Evolutionary conservation across 2,888 invertebrate species (phyloP).

Genomic region (Coleophora deauratella): DNA sequence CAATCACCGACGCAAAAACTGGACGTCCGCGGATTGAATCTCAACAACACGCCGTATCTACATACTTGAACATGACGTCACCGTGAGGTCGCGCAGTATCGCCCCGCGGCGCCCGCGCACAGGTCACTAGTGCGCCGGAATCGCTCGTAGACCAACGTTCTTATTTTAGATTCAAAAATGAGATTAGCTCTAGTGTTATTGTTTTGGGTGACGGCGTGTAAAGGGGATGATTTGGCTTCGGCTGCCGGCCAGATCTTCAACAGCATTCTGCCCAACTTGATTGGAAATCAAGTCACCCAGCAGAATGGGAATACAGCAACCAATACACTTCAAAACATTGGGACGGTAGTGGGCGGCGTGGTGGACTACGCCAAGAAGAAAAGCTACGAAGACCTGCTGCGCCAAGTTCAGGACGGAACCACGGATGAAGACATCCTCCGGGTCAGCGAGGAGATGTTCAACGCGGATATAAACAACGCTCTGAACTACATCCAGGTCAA

Average conservation of each 20-base stretch:
- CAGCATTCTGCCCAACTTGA: conserved; percentile 56
- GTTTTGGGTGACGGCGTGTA: conserved; percentile 36
- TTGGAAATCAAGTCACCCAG: conserved; percentile 48
- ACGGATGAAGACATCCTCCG: conserved; percentile 79
- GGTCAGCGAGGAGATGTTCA: conserved; percentile 81
- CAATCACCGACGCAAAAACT: conserved; percentile 49
- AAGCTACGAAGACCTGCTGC: conserved; percentile 59
- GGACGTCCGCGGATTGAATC: conserved; percentile 47
- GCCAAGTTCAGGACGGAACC: conserved; percentile 65
- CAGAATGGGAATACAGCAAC: conserved; percentile 55
- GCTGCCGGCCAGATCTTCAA: conserved; percentile 66
- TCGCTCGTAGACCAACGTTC: conserved; percentile 49
- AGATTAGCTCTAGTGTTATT: conserved; percentile 42
- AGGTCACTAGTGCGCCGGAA: conserved; percentile 64
- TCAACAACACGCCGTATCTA: conserved; percentile 48
- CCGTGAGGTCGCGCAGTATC: conserved; percentile 58
- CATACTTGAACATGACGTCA: conserved; percentile 55
- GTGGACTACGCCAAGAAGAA: conserved; percentile 67
- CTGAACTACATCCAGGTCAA: conserved; percentile 80
- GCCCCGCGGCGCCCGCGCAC: conserved; percentile 35
- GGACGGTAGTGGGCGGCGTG: conserved; percentile 64
- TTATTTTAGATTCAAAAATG: conserved; percentile 35
- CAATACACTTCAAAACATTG: conserved; percentile 58
- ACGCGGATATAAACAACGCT: conserved; percentile 84
- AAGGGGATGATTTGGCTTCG: conserved; percentile 53